A percentile compares a stretch with the other conserved stretches of the same genome.
Conservation (phyloP, 2,797 vertebrate species). For the Schizopygopsis pylzovi region DNA sequence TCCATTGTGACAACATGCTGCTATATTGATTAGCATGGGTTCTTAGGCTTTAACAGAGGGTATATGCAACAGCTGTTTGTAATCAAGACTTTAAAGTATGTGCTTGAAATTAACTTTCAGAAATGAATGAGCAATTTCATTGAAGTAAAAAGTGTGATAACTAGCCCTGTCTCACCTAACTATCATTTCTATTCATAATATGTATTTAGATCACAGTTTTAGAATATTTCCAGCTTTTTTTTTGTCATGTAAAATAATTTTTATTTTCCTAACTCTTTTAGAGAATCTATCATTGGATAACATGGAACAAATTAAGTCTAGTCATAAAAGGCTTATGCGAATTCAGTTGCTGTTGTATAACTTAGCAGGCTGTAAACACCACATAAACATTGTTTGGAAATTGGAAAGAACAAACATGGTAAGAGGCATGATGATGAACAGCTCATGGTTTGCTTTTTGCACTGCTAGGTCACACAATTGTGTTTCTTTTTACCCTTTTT, state of each 20-base stretch:
- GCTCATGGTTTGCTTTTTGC: constrained; percentile 68
- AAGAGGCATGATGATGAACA: constrained; percentile 61
- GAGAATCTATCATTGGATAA: constrained; percentile 63
- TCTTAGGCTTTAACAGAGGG: background rate
- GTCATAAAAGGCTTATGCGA: constrained; percentile 8
- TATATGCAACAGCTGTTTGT: background rate
- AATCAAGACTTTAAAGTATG: background rate
- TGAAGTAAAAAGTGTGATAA: background rate
- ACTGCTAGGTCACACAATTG: constrained; percentile 60
- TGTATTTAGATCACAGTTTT: background rate
- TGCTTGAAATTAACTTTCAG: background rate
- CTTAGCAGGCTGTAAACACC: constrained; percentile 32
- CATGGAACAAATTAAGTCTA: constrained; percentile 69
- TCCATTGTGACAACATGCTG: background rate
- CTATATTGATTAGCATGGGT: background rate
- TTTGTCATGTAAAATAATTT: constrained; percentile 3
- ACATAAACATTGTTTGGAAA: constrained; percentile 30
- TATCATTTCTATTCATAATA: background rate
- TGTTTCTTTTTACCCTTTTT: constrained; percentile 62
- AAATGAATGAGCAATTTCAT: background rate
- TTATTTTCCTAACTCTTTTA: constrained; percentile 26
- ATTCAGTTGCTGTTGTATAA: constrained; percentile 27
- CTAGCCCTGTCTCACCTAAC: background rate
- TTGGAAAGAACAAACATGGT: constrained; percentile 44
- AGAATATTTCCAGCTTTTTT: background rate